Evolutionary conservation across 2,113 vertebrate species (phyloP).

Genomic region (Rhabdornis inornatus): DNA sequence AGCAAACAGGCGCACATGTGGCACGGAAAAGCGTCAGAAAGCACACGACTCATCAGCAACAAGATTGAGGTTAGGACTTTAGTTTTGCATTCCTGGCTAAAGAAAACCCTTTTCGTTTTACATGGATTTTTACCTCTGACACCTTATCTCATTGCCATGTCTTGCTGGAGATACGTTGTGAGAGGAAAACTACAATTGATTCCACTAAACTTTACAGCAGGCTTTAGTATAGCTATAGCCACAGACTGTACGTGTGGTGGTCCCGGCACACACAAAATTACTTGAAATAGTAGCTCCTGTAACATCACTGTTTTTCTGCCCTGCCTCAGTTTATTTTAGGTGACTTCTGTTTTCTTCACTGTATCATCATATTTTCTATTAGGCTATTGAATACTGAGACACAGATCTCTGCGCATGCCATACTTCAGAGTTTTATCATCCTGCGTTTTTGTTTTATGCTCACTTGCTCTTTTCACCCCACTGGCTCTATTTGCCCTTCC

Average conservation of each 20-base stretch:
- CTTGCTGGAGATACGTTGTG: not conserved
- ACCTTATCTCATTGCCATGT: not conserved
- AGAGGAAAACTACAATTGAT: not conserved
- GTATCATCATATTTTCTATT: not conserved
- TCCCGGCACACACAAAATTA: not conserved
- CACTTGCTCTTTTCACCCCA: not conserved
- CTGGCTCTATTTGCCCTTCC: not conserved
- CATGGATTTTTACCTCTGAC: not conserved
- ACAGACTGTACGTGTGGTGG: rapidly evolving
- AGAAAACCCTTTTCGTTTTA: not conserved
- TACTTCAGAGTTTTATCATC: not conserved
- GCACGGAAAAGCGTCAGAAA: not conserved
- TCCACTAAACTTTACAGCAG: not conserved
- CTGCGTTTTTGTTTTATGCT: not conserved
- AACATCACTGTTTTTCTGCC: not conserved
- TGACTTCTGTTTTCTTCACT: not conserved
- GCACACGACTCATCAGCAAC: not conserved
- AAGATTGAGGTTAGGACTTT: not conserved
- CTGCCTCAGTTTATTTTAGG: not conserved
- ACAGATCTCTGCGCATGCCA: not conserved
- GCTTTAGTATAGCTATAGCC: not conserved
- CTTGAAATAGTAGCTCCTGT: not conserved
- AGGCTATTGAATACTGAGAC: not conserved
- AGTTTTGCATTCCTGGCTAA: not conserved
- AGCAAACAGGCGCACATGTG: not conserved